These are phyloP conservation scores for Cyrtonyx montezumae DNA, from an alignment of 2,113 vertebrate genomes.

Conservation along the genomic window DNA sequence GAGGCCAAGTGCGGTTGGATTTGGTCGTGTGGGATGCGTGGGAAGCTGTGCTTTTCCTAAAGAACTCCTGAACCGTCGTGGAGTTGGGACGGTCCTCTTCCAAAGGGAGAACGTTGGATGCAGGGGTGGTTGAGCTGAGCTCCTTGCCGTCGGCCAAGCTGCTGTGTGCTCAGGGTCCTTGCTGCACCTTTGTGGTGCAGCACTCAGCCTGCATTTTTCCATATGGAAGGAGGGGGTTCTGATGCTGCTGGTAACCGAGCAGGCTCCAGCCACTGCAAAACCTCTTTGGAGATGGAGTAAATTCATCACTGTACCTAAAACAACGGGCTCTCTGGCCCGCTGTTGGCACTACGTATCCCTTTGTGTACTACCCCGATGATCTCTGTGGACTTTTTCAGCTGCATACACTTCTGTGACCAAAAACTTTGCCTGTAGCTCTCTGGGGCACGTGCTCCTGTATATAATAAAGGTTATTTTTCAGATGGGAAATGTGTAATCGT, in stretches of 20 bases:
- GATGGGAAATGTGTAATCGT: background rate
- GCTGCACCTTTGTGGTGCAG: background rate
- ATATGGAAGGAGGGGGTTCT: background rate
- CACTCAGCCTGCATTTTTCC: background rate
- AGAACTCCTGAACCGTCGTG: background rate
- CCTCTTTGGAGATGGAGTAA: background rate
- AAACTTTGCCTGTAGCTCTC: background rate
- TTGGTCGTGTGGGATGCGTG: background rate
- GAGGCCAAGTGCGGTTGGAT: background rate
- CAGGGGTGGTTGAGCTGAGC: accelerated
- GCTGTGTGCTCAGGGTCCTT: background rate
- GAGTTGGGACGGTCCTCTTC: background rate
- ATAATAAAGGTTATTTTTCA: conserved; percentile 74
- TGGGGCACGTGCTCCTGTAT: background rate
- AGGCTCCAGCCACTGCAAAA: background rate
- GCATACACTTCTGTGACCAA: background rate
- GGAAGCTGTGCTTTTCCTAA: background rate
- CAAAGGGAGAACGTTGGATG: background rate
- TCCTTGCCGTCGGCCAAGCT: background rate
- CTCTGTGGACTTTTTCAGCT: background rate
- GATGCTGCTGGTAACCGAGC: background rate
- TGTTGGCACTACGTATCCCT: background rate
- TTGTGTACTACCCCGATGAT: background rate
- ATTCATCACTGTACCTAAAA: background rate
- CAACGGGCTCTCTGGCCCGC: conserved; percentile 2